A percentile compares a stretch with the other conserved stretches of the same genome.
Evolutionary conservation across 2,797 vertebrate genomes (phyloP).

Genomic region (Linurgus olivaceus): DNA sequence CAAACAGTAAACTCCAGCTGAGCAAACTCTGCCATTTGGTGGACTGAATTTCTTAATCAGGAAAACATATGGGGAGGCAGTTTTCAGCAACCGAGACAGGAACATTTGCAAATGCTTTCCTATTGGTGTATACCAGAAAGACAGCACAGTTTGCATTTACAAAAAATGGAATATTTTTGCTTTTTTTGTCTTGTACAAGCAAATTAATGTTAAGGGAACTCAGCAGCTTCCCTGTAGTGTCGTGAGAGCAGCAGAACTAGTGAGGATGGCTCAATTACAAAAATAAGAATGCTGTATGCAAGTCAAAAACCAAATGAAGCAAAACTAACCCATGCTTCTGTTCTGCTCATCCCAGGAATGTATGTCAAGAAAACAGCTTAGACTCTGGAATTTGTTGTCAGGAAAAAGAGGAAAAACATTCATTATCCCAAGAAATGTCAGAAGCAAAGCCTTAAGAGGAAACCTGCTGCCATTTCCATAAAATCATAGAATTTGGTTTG

Average conservation of each 20-base stretch:
- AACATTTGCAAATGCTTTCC: constrained; percentile 43
- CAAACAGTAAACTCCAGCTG: constrained; percentile 62
- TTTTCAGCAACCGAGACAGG: not conserved
- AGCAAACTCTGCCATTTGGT: constrained; percentile 67
- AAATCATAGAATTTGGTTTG: not conserved
- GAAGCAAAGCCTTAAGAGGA: not conserved
- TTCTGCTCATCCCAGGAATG: not conserved
- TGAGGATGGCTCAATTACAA: constrained; percentile 51
- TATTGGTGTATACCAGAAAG: constrained; percentile 9
- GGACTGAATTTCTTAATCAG: constrained; percentile 56
- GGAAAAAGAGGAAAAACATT: not conserved
- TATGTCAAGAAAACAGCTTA: not conserved
- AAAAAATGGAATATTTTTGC: not conserved
- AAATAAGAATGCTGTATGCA: constrained; percentile 24
- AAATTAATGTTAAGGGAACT: constrained; percentile 47
- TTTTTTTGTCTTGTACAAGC: not conserved
- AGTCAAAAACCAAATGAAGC: constrained; percentile 25
- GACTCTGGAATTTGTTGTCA: not conserved
- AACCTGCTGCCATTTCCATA: not conserved
- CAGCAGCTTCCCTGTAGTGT: not conserved
- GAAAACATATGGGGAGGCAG: constrained; percentile 54
- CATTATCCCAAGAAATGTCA: not conserved
- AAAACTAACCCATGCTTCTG: constrained; percentile 10
- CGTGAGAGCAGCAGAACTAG: not conserved
- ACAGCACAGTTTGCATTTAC: not conserved